A percentile compares a stretch with the other conserved stretches of the same genome.
Conservation (phyloP, 1,140 invertebrate species). For the Ctenoplectra terminalis region DNA sequence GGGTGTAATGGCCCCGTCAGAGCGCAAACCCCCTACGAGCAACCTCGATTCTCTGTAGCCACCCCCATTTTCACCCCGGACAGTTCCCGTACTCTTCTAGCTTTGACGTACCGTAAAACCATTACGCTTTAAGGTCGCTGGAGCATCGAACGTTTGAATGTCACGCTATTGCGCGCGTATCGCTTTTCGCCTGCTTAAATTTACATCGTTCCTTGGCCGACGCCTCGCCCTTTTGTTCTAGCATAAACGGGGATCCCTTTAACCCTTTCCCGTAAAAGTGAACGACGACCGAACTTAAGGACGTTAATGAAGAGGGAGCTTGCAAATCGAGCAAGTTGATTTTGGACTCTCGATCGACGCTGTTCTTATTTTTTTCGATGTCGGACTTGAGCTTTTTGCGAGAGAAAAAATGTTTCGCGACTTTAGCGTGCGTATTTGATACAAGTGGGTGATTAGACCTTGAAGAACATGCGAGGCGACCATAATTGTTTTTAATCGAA, state of each 20-base stretch:
- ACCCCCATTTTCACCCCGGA: slow-evolving; percentile 55
- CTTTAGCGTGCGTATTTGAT: no score
- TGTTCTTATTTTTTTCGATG: not conserved
- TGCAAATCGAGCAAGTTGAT: not conserved
- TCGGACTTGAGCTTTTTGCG: not conserved
- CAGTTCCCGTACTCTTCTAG: slow-evolving; percentile 58
- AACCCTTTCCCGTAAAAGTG: slow-evolving; percentile 1
- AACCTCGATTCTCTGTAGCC: slow-evolving; percentile 65
- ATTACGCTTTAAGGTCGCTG: slow-evolving; percentile 74
- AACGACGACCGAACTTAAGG: not conserved
- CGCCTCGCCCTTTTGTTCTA: slow-evolving; percentile 30
- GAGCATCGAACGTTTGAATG: slow-evolving; percentile 71
- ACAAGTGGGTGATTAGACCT: no score
- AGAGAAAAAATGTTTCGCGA: no score
- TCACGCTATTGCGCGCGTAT: slow-evolving; percentile 53
- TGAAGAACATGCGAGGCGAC: no score
- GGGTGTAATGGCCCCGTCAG: slow-evolving; percentile 80
- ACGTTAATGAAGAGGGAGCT: slow-evolving; percentile 2
- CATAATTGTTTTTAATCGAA: no score
- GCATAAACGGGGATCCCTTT: not conserved
- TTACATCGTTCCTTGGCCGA: slow-evolving; percentile 50
- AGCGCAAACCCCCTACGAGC: slow-evolving; percentile 72
- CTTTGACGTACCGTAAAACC: slow-evolving; percentile 76
- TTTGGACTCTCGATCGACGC: no score
- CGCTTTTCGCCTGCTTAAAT: slow-evolving; percentile 62